These are phyloP conservation scores for Micropoecilia bifurca DNA, from an alignment of 2,797 vertebrate genomes.

Conservation along the genomic window DNA sequence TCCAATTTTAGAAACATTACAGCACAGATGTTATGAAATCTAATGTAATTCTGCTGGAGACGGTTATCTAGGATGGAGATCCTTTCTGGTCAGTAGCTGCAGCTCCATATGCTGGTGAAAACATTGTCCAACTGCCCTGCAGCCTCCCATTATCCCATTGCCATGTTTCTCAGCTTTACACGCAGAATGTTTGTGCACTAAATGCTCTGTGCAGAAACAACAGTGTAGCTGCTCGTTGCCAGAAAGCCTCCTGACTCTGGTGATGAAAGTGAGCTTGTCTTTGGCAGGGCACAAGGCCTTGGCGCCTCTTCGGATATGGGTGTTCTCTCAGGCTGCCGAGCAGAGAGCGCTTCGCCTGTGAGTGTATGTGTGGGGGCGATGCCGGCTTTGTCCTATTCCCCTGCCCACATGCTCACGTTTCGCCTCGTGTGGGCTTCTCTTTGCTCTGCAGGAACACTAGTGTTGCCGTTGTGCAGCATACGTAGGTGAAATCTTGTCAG, in stretches of 20 bases:
- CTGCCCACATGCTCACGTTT: constrained; percentile 71
- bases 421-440: constrained; percentile 69
- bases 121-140: constrained; percentile 61
- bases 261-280: constrained; percentile 71
- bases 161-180: constrained; percentile 65
- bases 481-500: constrained; percentile 57
- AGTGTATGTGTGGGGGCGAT: constrained; percentile 60
- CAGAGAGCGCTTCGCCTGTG: constrained; percentile 36
- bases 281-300: constrained; percentile 70
- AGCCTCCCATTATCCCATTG: constrained; percentile 61
- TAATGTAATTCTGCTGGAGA: constrained; percentile 62
- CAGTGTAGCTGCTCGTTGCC: constrained; percentile 59
- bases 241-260: constrained; percentile 69
- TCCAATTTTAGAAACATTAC: constrained; percentile 65
- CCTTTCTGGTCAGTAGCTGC: constrained; percentile 59
- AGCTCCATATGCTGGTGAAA: constrained; percentile 69
- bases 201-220: constrained; percentile 69
- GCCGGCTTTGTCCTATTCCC: constrained; percentile 72
- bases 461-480: constrained; percentile 42
- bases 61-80: constrained; percentile 59
- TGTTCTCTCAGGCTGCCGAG: constrained; percentile 67
- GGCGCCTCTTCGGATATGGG: constrained; percentile 70
- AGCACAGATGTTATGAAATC: constrained; percentile 66
- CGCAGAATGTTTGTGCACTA: constrained; percentile 62
- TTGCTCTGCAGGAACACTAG: constrained; percentile 54